These are phyloP conservation scores for Mnemiopsis leidyi DNA, from an alignment of 37 sponge, comb jelly and placozoan species.

Conservation along the genomic window DNA sequence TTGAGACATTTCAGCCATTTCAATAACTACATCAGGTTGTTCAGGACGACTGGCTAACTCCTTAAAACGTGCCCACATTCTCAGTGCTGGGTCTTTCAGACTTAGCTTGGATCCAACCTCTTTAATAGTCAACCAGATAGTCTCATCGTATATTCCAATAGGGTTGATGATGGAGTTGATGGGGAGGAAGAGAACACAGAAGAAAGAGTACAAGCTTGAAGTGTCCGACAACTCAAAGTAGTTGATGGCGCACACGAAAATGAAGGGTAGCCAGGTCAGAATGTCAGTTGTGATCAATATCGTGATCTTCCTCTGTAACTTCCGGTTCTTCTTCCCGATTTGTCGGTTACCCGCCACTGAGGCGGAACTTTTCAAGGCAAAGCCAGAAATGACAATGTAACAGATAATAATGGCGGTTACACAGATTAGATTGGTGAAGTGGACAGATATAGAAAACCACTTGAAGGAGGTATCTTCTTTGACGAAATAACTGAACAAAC, in stretches of 20 bases:
- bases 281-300: conserved; percentile 4
- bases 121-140: too few relatives aligned
- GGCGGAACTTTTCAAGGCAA: background rate
- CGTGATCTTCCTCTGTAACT: background rate
- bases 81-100: too few relatives aligned
- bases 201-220: background rate
- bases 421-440: background rate
- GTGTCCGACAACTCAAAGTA: background rate
- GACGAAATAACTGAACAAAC: conserved; percentile 21
- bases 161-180: conserved; percentile 47
- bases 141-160: background rate
- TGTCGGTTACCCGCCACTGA: background rate
- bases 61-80: too few relatives aligned
- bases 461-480: background rate
- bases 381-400: background rate
- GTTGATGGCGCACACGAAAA: background rate
- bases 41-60: too few relatives aligned
- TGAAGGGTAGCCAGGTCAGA: conserved; percentile 1
- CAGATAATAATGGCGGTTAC: background rate
- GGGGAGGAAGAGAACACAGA: background rate
- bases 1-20: too few relatives aligned
- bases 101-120: too few relatives aligned
- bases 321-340: background rate
- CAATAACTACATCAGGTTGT: too few relatives aligned
- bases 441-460: background rate